Evolutionary conservation across 2,888 invertebrate species (phyloP).

Genomic region (Apotomis turbidana): DNA sequence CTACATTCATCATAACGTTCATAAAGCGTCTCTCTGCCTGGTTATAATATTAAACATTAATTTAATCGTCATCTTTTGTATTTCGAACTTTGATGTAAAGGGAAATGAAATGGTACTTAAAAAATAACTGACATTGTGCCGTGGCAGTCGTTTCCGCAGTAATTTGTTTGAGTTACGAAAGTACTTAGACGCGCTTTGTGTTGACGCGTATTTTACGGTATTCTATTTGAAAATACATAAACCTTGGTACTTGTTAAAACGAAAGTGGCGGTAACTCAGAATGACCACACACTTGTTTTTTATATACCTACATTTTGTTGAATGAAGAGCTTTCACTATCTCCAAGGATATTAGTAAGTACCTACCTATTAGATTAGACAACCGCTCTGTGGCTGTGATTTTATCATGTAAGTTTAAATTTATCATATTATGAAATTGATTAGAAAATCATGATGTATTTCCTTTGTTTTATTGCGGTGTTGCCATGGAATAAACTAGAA

Average conservation of each 20-base stretch:
- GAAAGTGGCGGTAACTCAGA: slow-evolving; percentile 45
- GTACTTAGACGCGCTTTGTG: slow-evolving; percentile 49
- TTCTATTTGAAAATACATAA: slow-evolving; percentile 54
- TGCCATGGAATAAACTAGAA: slow-evolving; percentile 39
- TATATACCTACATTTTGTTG: not conserved
- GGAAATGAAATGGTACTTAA: slow-evolving; percentile 35
- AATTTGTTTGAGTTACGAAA: slow-evolving; percentile 49
- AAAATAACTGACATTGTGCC: slow-evolving; percentile 35
- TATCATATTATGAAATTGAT: slow-evolving; percentile 13
- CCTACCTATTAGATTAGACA: not conserved
- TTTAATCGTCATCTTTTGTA: slow-evolving; percentile 25
- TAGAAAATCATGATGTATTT: not conserved
- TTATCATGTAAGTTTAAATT: slow-evolving; percentile 2
- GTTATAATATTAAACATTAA: slow-evolving; percentile 7
- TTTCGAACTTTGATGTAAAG: slow-evolving; percentile 24
- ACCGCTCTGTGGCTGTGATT: slow-evolving; percentile 18
- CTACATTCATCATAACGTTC: slow-evolving; percentile 31
- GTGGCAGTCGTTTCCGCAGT: slow-evolving; percentile 39
- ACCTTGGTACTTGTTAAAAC: slow-evolving; percentile 43
- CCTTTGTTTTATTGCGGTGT: slow-evolving; percentile 39
- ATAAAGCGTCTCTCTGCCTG: slow-evolving; percentile 18
- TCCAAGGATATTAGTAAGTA: not conserved
- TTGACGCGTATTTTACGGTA: slow-evolving; percentile 54
- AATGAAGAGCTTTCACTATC: not conserved
- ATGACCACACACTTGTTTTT: slow-evolving; percentile 20